Base-by-base conservation (phyloP, 2,888 invertebrate genomes). In the Coenonympha arcania region DNA sequence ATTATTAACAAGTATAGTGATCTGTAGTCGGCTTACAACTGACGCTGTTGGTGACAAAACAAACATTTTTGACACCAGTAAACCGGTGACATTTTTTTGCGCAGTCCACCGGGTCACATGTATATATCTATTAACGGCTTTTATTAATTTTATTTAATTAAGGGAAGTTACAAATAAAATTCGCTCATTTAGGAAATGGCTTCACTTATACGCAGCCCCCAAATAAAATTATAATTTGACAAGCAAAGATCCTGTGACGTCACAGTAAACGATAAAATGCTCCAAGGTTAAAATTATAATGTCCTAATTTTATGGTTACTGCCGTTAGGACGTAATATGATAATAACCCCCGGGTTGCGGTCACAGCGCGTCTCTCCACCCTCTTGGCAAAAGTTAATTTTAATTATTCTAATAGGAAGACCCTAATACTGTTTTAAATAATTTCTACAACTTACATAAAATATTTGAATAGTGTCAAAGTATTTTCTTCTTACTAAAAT, bases 281-380 rank as follows among this genome's bases (percentile, higher is more conserved):
- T 39, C 45, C 31, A 46, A 54, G 58, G 51, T 54, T 57, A 48
- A 46, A 51, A 58, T 59, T 57, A 57, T 51, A 56, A 58, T 36
- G 48, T 46, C 52, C 52, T 54, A 53, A 58, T 61, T 62, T 61
- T 37, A 54, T 54, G 54, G 50, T 58, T 40, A 60, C 54, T 46
- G 50, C 58, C 48, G 28, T 47, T 34, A 39, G 22, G 24, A 51
- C 52, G 54, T 50, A 55, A 56, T 54, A 48, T 49, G 52, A 44
- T 56, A 58, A 60, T 60, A 47, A 52, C 34, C 6, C 40, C 20
- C 33, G 55, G 51, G 48, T 55, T 46, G 51, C 53, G 46, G 40
- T 39, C 46, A 41, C 26, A 16, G 36, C 40, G 46, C 28, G 11
- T 53, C 50, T 54, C 26, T 22, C 28, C 41, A 26, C 28, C 36